Conservation (phyloP, 1,140 invertebrate genomes). For the Polyergus mexicanus region DNA sequence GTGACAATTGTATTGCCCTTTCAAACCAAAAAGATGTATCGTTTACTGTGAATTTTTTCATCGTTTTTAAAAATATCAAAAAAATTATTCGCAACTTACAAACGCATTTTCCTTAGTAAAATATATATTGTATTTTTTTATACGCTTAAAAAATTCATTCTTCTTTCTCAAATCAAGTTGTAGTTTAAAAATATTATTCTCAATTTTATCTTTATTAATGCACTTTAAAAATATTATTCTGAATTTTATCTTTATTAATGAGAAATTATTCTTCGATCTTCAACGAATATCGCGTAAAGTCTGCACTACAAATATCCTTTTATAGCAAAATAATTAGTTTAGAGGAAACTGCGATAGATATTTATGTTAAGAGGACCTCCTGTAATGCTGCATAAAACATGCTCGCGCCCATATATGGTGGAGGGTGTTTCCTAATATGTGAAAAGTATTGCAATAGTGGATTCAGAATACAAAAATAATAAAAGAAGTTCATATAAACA, state of each 20-base stretch:
- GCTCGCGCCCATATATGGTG: neutral
- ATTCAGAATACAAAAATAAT: too few relatives aligned
- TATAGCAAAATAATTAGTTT: neutral
- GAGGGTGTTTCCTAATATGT: too few relatives aligned
- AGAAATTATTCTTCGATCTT: neutral
- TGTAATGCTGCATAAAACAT: neutral
- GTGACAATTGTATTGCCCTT: neutral
- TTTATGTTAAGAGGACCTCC: neutral
- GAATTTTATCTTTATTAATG: neutral
- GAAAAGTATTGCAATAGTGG: too few relatives aligned
- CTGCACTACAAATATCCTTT: neutral
- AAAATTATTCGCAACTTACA: neutral
- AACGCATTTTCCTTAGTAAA: neutral
- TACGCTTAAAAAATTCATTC: neutral
- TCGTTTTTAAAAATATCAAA: neutral
- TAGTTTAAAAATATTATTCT: too few relatives aligned
- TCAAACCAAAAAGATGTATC: neutral
- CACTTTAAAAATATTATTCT: neutral
- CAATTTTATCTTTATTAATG: too few relatives aligned
- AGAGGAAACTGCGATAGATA: neutral
- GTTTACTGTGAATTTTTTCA: neutral
- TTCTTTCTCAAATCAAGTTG: neutral
- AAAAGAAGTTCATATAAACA: too few relatives aligned
- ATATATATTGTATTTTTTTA: neutral
- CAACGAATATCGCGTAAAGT: neutral